A percentile compares a stretch with the other conserved stretches of the same genome.
phyloP scores from a whole-genome alignment of 1,140 invertebrate genomes.

The Calliphora vicina region DNA sequence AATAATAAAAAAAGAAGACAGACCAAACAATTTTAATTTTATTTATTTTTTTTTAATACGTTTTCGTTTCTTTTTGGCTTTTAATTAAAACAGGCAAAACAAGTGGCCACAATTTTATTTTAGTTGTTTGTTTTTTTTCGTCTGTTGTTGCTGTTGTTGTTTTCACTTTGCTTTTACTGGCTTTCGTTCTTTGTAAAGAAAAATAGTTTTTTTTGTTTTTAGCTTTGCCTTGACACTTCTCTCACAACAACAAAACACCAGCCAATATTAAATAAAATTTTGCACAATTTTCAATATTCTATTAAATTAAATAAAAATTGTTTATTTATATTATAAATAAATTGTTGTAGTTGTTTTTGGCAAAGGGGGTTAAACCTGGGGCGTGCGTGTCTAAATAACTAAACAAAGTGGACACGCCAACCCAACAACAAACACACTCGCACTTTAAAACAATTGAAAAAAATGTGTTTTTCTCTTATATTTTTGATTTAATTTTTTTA shows the following conservation, averaged over 20 bases:
- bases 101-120: neutral
- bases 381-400: conserved; percentile 18
- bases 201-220: neutral
- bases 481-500: too few relatives aligned
- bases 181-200: conserved; percentile 14
- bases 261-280: neutral
- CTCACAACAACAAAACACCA: neutral
- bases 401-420: conserved; percentile 18
- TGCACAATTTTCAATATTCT: neutral
- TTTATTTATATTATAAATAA: neutral
- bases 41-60: conserved; percentile 8
- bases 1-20: neutral
- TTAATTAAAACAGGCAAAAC: conserved; percentile 27
- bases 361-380: conserved; percentile 22
- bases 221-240: conserved; percentile 22
- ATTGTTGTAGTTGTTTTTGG: too few relatives aligned
- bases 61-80: too few relatives aligned
- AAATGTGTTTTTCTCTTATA: neutral
- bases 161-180: neutral
- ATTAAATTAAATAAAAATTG: neutral
- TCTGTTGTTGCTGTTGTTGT: neutral
- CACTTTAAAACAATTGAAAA: neutral
- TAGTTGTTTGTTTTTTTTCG: neutral
- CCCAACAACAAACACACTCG: neutral
- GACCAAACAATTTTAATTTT: neutral